phyloP scores from a whole-genome alignment of 2,888 invertebrate genomes.

The Ectobius pallidus region DNA sequence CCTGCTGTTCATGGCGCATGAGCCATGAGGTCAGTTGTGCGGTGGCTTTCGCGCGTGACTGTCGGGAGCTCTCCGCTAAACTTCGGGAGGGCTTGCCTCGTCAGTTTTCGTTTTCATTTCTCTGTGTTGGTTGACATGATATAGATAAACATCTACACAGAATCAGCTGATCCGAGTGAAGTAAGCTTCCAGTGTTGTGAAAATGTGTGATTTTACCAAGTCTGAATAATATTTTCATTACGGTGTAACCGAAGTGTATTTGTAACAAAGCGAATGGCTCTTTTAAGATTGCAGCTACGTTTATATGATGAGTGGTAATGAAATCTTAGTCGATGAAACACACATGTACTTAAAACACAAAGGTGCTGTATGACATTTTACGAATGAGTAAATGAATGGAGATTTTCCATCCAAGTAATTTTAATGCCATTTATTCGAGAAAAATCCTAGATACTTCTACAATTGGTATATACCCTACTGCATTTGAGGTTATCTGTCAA shows the following conservation, averaged over 20 bases:
- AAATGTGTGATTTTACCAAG: not conserved
- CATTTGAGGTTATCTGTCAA: too few species aligned
- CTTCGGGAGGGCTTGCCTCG: too few species aligned
- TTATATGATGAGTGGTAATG: not conserved
- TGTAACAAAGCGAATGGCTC: too few species aligned
- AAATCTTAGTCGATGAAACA: not conserved
- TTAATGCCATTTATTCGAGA: too few species aligned
- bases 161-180: slow-evolving; percentile 6
- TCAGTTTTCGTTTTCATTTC: slow-evolving; percentile 2
- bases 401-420: too few species aligned
- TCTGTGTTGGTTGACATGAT: not conserved
- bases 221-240: too few species aligned
- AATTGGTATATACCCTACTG: too few species aligned
- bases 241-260: too few species aligned
- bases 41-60: not conserved
- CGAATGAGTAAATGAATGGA: not conserved
- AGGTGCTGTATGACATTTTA: not conserved
- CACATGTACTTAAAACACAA: not conserved
- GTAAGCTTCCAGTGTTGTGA: not conserved
- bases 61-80: not conserved
- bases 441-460: too few species aligned
- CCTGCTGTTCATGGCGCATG: too few species aligned
- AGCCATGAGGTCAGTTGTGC: slow-evolving; percentile 1
- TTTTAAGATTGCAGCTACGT: not conserved
- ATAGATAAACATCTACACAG: not conserved